Percentiles rank a stretch among this genome's conserved stretches.
Evolutionary conservation across 1,140 invertebrate genomes (phyloP).

Genomic region (Micrasema longulum): DNA sequence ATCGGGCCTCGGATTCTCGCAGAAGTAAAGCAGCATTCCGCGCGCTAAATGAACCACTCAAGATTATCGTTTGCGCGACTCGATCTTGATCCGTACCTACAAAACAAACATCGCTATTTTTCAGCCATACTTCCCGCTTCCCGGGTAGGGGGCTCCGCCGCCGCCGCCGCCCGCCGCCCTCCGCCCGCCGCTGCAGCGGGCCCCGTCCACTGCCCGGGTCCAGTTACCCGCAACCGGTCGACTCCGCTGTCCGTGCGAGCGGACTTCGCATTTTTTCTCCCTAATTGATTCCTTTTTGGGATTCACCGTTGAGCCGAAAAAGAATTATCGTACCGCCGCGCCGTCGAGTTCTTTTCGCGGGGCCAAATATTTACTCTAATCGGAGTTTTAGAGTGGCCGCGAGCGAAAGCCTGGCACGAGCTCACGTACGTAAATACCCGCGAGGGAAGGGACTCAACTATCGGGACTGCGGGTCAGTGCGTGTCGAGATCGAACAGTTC

Average conservation of each 20-base stretch:
- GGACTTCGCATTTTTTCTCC: not conserved
- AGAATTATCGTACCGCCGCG: not conserved
- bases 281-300: constrained; percentile 14
- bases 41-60: constrained; percentile 30
- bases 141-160: not conserved
- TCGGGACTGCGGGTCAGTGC: not conserved
- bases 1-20: constrained; percentile 6
- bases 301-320: not conserved
- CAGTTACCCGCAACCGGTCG: constrained; percentile 7
- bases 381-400: not conserved
- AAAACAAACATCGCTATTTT: constrained; percentile 37
- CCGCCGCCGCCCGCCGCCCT: not conserved
- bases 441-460: not conserved
- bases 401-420: too few relatives aligned
- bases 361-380: not conserved
- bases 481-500: not conserved
- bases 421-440: too few relatives aligned
- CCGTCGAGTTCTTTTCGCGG: not conserved
- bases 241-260: not conserved
- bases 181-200: not conserved
- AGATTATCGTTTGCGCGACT: constrained; percentile 30
- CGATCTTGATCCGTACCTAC: constrained; percentile 8
- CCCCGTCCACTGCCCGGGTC: not conserved
- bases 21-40: constrained; percentile 31
- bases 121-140: constrained; percentile 14